Base-by-base conservation (phyloP, 2,797 vertebrate species). In the Sebastes itinus region DNA sequence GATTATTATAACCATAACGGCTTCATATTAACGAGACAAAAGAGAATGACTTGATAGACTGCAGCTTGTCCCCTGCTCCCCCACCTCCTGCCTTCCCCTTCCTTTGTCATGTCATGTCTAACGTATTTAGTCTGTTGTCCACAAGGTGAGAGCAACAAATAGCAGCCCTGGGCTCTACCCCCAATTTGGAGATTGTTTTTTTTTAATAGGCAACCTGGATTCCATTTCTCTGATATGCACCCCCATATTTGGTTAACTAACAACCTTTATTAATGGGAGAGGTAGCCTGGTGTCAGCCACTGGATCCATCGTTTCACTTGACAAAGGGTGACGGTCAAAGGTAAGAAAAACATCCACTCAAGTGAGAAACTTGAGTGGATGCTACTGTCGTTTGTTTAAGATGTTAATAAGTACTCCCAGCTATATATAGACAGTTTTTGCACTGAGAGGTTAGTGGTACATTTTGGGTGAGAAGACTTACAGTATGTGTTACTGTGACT, bases 261-360 rank as follows among this genome's bases (percentile, higher is more conserved):
- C 87, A 88, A 78, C 88, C 93, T 91, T 92, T 94, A 94, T 94
- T 94, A 93, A 86, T 66, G 81, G 81, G 83, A 46, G 78, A 80
- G 52, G 76, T 60, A 72, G 85, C 49, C 59, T 23, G 38, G 65
- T 64, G 82, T 80, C 71, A 69, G 80, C 60, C 70, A 88, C 88
- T 90, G 84, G 88, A 76, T 83, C 77, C 82, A 85, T 91, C 80
- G 77, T 70, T 90, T 84, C 81, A 78, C 83, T 87, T 83, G 80
- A 81, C 76, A 88, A 72, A 87, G 85, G 76, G 80, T 89, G 87
- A 87, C 75, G 14, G 71, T 75, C 78, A 83, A 84, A 90, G 91
- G 91, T 91, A 92, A 88, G 89, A 74, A 35, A 72, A 74, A 78
- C 25, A 72, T 16, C 59, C 0, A 54, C 9, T 79, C 7, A 23